These are phyloP conservation scores for Meloe dianella DNA, from an alignment of 2,888 invertebrate genomes.

Conservation along the genomic window DNA sequence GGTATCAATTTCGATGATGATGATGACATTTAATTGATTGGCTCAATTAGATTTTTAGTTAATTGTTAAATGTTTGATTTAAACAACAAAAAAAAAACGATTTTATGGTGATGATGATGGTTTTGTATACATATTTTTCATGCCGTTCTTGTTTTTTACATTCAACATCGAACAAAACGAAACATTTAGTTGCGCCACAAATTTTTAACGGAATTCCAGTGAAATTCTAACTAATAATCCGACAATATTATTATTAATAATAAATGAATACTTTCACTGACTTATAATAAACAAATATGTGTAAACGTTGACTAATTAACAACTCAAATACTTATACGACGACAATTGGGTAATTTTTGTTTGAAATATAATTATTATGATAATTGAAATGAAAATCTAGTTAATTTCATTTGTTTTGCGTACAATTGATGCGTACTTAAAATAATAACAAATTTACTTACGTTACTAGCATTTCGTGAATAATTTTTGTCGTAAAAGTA, in stretches of 20 bases:
- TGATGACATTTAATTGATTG: background rate
- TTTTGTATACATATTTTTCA: no score
- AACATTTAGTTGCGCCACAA: no score
- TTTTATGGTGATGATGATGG: no score
- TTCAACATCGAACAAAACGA: no score
- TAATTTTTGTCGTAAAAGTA: conserved; percentile 12
- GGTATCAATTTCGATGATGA: no score
- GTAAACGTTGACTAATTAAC: background rate
- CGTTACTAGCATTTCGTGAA: conserved; percentile 33
- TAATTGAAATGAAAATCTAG: background rate
- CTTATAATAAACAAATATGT: background rate
- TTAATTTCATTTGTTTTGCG: no score
- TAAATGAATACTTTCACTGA: conserved; percentile 10
- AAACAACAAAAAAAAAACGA: no score
- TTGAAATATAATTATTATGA: background rate
- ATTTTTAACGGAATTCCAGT: background rate
- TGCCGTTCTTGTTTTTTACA: no score
- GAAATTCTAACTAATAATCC: background rate
- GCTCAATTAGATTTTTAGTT: no score
- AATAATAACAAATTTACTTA: conserved; percentile 16
- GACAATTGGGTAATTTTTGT: background rate
- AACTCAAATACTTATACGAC: background rate
- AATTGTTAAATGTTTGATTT: no score
- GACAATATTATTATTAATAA: background rate
- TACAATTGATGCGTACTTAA: no score